Evolutionary conservation across 2,888 invertebrate species (phyloP).

Genomic region (Ferdinandea cuprea): DNA sequence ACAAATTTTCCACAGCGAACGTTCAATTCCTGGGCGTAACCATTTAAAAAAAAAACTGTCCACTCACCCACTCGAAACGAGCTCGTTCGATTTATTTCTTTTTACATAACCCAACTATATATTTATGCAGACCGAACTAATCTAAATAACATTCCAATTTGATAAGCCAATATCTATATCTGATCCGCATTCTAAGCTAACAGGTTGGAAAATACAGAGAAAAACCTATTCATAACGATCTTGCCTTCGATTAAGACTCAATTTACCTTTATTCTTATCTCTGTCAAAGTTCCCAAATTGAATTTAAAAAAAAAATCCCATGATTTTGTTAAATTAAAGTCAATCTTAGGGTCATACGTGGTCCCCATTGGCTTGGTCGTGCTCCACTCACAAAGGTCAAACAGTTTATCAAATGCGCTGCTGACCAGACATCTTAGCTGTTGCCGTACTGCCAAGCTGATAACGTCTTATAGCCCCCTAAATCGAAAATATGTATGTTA

Average conservation of each 20-base stretch:
- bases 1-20: too few relatives aligned
- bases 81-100: too few relatives aligned
- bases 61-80: too few relatives aligned
- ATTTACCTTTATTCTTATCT: background rate
- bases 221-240: slow-evolving; percentile 2
- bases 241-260: slow-evolving; percentile 8
- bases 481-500: background rate
- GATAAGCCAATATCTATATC: too few relatives aligned
- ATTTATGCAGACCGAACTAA: too few relatives aligned
- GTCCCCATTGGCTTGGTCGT: slow-evolving; percentile 18
- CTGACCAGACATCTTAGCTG: background rate
- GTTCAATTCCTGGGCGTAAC: too few relatives aligned
- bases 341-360: background rate
- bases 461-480: slow-evolving; percentile 9
- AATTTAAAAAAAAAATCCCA: background rate
- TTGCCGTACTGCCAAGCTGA: slow-evolving; percentile 3
- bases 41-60: too few relatives aligned
- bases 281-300: slow-evolving; percentile 30
- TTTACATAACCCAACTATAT: too few relatives aligned
- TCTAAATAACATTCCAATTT: too few relatives aligned
- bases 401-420: slow-evolving; percentile 7
- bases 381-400: background rate
- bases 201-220: background rate
- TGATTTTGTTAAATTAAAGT: background rate
- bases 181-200: too few relatives aligned